phyloP scores from a whole-genome alignment of 2,888 invertebrate genomes.

The Drosophila pseudotakahashii region DNA sequence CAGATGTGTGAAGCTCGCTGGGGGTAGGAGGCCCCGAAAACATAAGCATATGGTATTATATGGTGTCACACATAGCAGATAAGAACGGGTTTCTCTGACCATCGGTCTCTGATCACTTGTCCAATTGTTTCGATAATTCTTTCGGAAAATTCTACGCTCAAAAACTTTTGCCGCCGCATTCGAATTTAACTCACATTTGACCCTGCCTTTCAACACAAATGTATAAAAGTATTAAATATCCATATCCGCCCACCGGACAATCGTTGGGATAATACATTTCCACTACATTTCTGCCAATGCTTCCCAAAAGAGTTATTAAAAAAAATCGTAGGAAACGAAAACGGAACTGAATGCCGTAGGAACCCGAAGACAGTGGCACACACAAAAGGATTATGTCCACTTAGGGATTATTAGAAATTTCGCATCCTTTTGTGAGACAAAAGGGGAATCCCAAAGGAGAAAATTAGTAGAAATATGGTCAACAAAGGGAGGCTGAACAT shows the following conservation, averaged over 20 bases:
- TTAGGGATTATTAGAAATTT: conserved; percentile 72
- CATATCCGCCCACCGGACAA: conserved; percentile 77
- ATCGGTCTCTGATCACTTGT: conserved; percentile 10
- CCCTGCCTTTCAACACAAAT: conserved; percentile 40
- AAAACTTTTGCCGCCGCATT: conserved; percentile 48
- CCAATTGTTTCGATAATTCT: conserved; percentile 23
- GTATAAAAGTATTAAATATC: conserved; percentile 72
- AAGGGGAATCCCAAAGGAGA: conserved; percentile 37
- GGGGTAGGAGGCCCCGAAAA: conserved; percentile 31
- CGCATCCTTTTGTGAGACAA: conserved; percentile 39
- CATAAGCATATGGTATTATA: conserved; percentile 57
- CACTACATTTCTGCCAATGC: too few species aligned
- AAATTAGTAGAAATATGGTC: conserved; percentile 68
- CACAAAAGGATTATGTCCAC: conserved; percentile 78
- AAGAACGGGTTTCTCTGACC: conserved; percentile 30
- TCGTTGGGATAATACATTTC: conserved; percentile 54
- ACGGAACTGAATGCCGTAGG: conserved; percentile 41
- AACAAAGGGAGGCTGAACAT: conserved; percentile 38
- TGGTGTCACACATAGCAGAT: conserved; percentile 54
- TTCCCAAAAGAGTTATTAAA: conserved; percentile 74
- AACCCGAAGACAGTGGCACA: conserved; percentile 48
- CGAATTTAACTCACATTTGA: conserved; percentile 67
- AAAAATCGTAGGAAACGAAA: conserved; percentile 53
- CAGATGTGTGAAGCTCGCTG: conserved; percentile 75
- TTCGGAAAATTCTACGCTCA: conserved; percentile 8